Evolutionary conservation across 2,113 vertebrate genomes (phyloP).

Genomic region (Centropus unirufus): DNA sequence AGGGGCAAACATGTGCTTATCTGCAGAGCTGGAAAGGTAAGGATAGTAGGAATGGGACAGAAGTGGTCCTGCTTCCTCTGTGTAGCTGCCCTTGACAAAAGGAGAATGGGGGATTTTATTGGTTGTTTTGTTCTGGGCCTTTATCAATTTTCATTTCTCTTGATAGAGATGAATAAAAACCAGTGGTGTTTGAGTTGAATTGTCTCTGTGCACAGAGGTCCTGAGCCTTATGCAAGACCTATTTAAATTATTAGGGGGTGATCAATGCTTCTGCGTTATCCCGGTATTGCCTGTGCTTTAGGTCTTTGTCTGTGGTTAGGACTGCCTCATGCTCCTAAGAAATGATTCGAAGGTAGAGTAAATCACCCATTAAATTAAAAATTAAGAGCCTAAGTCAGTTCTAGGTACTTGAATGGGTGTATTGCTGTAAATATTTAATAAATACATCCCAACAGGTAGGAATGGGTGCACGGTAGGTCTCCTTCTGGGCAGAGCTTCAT

Average conservation of each 20-base stretch:
- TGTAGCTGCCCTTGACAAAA: fast-evolving
- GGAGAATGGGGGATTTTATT: background rate
- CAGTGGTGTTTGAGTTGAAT: background rate
- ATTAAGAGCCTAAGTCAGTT: background rate
- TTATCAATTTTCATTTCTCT: background rate
- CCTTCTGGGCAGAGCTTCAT: background rate
- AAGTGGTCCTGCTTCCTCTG: background rate
- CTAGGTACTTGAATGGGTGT: background rate
- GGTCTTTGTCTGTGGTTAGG: background rate
- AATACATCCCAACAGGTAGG: background rate
- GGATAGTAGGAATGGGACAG: background rate
- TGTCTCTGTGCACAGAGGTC: background rate
- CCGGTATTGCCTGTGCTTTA: fast-evolving
- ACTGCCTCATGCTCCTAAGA: background rate
- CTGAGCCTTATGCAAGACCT: fast-evolving
- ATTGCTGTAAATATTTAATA: background rate
- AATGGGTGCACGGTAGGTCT: background rate
- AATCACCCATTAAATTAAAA: background rate
- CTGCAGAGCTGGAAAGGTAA: background rate
- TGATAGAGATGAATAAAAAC: background rate
- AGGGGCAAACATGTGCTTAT: fast-evolving
- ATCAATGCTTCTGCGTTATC: background rate
- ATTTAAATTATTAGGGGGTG: background rate
- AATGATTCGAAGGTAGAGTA: background rate
- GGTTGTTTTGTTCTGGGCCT: background rate